Evolutionary conservation across 2,888 invertebrate species (phyloP).

Genomic region (Cistogaster globosa): DNA sequence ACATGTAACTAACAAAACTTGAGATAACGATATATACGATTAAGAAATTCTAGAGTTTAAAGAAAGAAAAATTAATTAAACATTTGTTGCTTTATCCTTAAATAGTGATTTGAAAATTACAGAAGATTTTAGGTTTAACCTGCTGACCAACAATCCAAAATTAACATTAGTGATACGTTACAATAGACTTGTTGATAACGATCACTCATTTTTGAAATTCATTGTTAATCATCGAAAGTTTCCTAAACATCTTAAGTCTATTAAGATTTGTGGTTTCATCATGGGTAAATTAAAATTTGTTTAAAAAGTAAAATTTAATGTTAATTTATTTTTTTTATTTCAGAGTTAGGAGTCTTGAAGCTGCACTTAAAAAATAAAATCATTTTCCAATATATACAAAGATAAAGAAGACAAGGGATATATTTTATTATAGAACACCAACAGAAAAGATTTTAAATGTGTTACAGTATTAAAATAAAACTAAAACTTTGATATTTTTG

Average conservation of each 20-base stretch:
- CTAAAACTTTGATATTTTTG: too few relatives aligned
- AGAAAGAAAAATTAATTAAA: slow-evolving; percentile 38
- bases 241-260: slow-evolving; percentile 46
- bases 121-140: slow-evolving; percentile 58
- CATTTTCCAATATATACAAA: slow-evolving; percentile 54
- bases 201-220: slow-evolving; percentile 50
- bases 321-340: not conserved
- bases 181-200: slow-evolving; percentile 29
- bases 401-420: slow-evolving; percentile 57
- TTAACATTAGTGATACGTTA: slow-evolving; percentile 57
- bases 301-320: not conserved
- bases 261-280: slow-evolving; percentile 57
- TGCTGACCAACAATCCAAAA: slow-evolving; percentile 42
- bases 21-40: slow-evolving; percentile 50
- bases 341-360: slow-evolving; percentile 45
- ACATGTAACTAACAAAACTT: slow-evolving; percentile 42
- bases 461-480: too few relatives aligned
- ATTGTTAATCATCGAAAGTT: slow-evolving; percentile 51
- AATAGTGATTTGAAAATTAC: slow-evolving; percentile 54
- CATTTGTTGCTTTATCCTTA: slow-evolving; percentile 44
- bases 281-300: slow-evolving; percentile 31
- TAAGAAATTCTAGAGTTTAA: slow-evolving; percentile 42
- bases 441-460: not conserved
- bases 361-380: slow-evolving; percentile 44
- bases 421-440: slow-evolving; percentile 44